A percentile compares a stretch with the other conserved stretches of the same genome.
Conservation (phyloP, 92 coral and sea anemone species). For the Micromussa lordhowensis region DNA sequence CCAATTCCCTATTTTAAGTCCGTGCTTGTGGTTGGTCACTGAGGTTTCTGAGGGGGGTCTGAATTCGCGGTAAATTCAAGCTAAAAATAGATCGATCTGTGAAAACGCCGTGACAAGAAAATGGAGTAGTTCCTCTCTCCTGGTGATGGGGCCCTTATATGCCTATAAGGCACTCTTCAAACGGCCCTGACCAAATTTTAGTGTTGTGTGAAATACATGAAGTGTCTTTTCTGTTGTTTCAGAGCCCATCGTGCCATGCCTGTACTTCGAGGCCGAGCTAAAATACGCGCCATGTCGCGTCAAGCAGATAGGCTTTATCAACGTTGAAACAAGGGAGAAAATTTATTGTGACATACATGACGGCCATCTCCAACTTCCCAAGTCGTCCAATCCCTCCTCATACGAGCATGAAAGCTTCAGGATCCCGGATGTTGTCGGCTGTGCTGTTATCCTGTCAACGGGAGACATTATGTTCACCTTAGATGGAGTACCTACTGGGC, state of each 20-base stretch:
- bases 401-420: conserved; percentile 71
- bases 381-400: conserved; percentile 62
- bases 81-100: no score
- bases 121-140: no score
- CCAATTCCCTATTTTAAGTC: no score
- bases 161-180: no score
- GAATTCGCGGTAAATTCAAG: no score
- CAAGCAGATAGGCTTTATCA: conserved; percentile 84
- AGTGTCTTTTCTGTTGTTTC: background rate
- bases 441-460: conserved; percentile 91
- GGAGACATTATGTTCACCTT: conserved; percentile 91
- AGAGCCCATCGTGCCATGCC: conserved; percentile 83
- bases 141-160: no score
- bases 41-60: no score
- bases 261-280: conserved; percentile 95
- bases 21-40: no score
- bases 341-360: conserved; percentile 88
- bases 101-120: no score
- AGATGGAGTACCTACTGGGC: conserved; percentile 91
- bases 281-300: conserved; percentile 79
- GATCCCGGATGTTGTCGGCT: conserved; percentile 95
- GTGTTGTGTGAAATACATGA: background rate
- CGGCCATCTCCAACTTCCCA: conserved; percentile 83
- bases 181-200: no score
- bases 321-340: conserved; percentile 76